Conservation (phyloP, 1,140 invertebrate species). For the Drosophila ogumai region DNA sequence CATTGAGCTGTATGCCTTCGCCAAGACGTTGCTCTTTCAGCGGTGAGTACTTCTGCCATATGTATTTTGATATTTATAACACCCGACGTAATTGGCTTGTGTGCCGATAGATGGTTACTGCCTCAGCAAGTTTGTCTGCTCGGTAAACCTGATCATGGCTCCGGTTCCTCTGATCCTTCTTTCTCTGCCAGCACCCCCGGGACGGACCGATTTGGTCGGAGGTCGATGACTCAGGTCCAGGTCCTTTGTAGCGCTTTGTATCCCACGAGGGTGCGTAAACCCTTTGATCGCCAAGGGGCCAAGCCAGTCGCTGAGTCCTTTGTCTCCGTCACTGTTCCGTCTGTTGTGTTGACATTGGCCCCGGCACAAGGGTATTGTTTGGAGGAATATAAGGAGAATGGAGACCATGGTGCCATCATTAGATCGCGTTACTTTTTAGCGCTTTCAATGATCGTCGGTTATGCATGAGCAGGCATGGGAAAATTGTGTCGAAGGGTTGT, state of each 20-base stretch:
- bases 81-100: conserved; percentile 49
- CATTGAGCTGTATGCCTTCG: conserved; percentile 97
- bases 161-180: conserved; percentile 20
- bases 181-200: background rate
- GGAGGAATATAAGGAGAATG: conserved; percentile 11
- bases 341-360: conserved; percentile 53
- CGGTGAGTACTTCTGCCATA: conserved; percentile 78
- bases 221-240: conserved; percentile 67
- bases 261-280: conserved; percentile 53
- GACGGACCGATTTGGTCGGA: conserved; percentile 3
- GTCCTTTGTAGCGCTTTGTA: conserved; percentile 38
- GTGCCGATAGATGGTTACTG: conserved; percentile 13
- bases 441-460: conserved; percentile 41
- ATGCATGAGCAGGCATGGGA: conserved; percentile 74
- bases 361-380: conserved; percentile 21
- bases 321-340: conserved; percentile 36
- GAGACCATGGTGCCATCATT: conserved; percentile 45
- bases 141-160: conserved; percentile 49
- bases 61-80: conserved; percentile 14
- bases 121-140: conserved; percentile 51
- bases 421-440: conserved; percentile 46
- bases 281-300: conserved; percentile 39
- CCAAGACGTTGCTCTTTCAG: conserved; percentile 94
- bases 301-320: conserved; percentile 31
- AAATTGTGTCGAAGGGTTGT: conserved; percentile 45